phyloP scores from a whole-genome alignment of 2,888 invertebrate genomes.

The Herminia tarsipennalis region DNA sequence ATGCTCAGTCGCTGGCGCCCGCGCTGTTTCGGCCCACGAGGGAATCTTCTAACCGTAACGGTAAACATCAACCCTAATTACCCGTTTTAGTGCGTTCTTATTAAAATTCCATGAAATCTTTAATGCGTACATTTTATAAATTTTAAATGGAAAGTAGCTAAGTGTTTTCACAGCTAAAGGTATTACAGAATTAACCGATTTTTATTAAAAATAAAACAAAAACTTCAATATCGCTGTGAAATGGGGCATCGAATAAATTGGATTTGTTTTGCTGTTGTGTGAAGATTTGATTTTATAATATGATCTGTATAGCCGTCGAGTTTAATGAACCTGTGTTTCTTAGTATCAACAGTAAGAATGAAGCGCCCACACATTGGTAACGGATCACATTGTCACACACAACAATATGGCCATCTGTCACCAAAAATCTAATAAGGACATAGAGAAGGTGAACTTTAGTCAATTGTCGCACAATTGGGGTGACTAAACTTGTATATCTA shows the following conservation, averaged over 20 bases:
- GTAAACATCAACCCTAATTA: constrained; percentile 49
- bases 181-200: no score
- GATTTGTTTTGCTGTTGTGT: no score
- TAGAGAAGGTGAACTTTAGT: no score
- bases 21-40: constrained; percentile 41
- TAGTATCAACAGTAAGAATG: constrained; percentile 13
- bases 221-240: no score
- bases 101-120: constrained; percentile 1
- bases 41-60: constrained; percentile 46
- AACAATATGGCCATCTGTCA: constrained; percentile 8
- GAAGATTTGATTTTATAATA: no score
- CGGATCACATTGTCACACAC: constrained; percentile 24
- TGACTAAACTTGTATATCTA: no score
- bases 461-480: no score
- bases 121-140: no score
- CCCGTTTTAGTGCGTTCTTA: constrained; percentile 9
- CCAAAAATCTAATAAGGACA: constrained; percentile 15
- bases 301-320: constrained; percentile 4
- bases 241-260: no score
- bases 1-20: constrained; percentile 20
- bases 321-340: constrained; percentile 25
- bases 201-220: no score
- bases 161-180: no score
- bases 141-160: no score
- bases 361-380: constrained; percentile 28